Evolutionary conservation across 2,113 vertebrate species (phyloP).

Genomic region (Seriola aureovittata): DNA sequence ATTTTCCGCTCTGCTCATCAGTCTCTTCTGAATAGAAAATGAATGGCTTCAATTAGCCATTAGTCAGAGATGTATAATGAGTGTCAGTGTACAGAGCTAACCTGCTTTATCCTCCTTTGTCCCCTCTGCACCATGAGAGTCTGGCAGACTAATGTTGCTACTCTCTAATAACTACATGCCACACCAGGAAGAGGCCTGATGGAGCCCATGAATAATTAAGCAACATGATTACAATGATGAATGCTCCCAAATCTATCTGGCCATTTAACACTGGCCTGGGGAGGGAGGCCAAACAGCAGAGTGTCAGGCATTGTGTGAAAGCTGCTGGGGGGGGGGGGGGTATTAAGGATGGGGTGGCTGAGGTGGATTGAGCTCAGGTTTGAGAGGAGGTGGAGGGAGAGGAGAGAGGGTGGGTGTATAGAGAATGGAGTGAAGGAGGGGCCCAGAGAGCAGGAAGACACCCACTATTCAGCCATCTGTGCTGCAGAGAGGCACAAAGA

Average conservation of each 20-base stretch:
- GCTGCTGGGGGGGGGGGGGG: slow-evolving; percentile 51
- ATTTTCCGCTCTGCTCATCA: slow-evolving; percentile 52
- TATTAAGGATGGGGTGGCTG: slow-evolving; percentile 21
- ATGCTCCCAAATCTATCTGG: slow-evolving; percentile 78
- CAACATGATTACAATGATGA: slow-evolving; percentile 84
- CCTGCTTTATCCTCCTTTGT: slow-evolving; percentile 69
- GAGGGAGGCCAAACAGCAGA: slow-evolving; percentile 52
- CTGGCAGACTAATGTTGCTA: slow-evolving; percentile 72
- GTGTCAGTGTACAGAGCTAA: slow-evolving; percentile 58
- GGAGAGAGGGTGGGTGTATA: slow-evolving; percentile 1
- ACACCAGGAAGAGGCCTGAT: slow-evolving; percentile 80
- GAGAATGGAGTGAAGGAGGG: slow-evolving; percentile 49
- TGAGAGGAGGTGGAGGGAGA: slow-evolving; percentile 36
- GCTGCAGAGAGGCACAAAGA: slow-evolving; percentile 69
- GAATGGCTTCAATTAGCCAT: slow-evolving; percentile 74
- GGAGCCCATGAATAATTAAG: slow-evolving; percentile 84
- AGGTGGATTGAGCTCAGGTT: slow-evolving; percentile 40
- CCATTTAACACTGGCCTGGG: slow-evolving; percentile 74
- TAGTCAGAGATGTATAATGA: slow-evolving; percentile 70
- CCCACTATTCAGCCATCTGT: slow-evolving; percentile 82
- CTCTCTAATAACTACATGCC: slow-evolving; percentile 79
- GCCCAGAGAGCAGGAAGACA: slow-evolving; percentile 68
- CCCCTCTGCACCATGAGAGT: slow-evolving; percentile 61
- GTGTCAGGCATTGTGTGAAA: slow-evolving; percentile 75
- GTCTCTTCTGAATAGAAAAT: slow-evolving; percentile 67